phyloP scores from a whole-genome alignment of 2,888 invertebrate species.

The Sisyra terminalis region DNA sequence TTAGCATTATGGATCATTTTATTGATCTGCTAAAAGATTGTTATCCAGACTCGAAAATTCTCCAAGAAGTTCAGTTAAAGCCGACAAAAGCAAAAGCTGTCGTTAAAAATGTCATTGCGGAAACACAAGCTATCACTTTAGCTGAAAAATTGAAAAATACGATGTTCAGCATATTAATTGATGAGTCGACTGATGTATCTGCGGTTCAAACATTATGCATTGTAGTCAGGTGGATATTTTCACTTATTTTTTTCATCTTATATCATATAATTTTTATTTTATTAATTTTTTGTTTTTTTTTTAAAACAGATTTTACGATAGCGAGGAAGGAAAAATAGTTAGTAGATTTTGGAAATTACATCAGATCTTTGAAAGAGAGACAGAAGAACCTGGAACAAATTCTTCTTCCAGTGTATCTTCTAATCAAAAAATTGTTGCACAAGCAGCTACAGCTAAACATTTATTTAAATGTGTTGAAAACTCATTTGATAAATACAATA shows the following conservation, averaged over 20 bases:
- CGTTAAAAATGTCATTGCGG: conserved; percentile 14
- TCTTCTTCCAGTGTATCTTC: too few species aligned
- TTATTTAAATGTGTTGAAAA: conserved; percentile 10
- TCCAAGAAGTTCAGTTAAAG: conserved; percentile 9
- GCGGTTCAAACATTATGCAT: conserved; percentile 13
- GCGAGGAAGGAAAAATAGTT: conserved; percentile 7
- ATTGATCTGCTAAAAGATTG: conserved; percentile 9
- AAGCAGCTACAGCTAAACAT: conserved; percentile 11
- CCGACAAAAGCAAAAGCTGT: conserved; percentile 11
- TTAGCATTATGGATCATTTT: conserved; percentile 12
- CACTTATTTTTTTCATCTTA: not conserved
- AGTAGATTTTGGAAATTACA: conserved; percentile 14
- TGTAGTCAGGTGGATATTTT: conserved; percentile 10
- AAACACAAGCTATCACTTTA: conserved; percentile 12
- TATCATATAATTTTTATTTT: not conserved
- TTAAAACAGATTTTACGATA: conserved; percentile 11
- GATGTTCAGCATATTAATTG: conserved; percentile 15
- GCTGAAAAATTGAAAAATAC: conserved; percentile 11
- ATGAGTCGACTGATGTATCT: conserved; percentile 17
- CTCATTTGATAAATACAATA: conserved; percentile 10
- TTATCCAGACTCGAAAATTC: conserved; percentile 13
- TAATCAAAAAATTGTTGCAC: not conserved
- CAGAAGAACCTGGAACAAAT: conserved; percentile 1
- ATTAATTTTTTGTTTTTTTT: not conserved
- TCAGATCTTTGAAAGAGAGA: conserved; percentile 11